Conservation (phyloP, 2,888 invertebrate genomes). For the Heliconius ismenius region DNA sequence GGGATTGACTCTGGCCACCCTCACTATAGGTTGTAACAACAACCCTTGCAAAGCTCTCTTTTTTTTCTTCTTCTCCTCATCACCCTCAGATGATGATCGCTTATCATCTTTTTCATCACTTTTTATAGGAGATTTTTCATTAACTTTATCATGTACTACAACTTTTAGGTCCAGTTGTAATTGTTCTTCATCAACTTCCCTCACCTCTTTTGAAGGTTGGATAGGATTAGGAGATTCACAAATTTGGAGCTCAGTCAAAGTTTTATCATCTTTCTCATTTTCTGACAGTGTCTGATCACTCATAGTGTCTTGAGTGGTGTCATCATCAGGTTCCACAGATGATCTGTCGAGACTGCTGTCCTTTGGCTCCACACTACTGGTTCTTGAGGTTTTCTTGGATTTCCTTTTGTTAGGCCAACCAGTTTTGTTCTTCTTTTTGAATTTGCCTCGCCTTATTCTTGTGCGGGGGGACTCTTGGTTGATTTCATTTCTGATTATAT, state of each 20-base stretch:
- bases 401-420: conserved; percentile 88
- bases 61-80: conserved; percentile 58
- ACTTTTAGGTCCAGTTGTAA: conserved; percentile 57
- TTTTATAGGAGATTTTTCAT: conserved; percentile 41
- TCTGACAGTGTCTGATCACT: conserved; percentile 60
- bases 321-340: conserved; percentile 64
- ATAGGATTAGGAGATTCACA: conserved; percentile 33
- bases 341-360: conserved; percentile 63
- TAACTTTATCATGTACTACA: conserved; percentile 52
- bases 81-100: conserved; percentile 54
- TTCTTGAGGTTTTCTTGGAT: conserved; percentile 62
- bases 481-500: conserved; percentile 69
- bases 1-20: conserved; percentile 84
- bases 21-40: conserved; percentile 85
- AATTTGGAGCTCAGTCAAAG: conserved; percentile 45
- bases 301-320: conserved; percentile 61
- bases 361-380: conserved; percentile 59
- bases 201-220: conserved; percentile 32
- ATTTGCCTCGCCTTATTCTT: conserved; percentile 73
- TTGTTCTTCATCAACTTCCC: conserved; percentile 44
- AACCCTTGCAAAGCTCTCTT: conserved; percentile 60
- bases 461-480: conserved; percentile 54
- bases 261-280: conserved; percentile 53
- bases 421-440: conserved; percentile 88
- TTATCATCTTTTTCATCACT: conserved; percentile 54